Evolutionary conservation across 2,113 vertebrate genomes (phyloP).

Genomic region (Chrysemys picta): DNA sequence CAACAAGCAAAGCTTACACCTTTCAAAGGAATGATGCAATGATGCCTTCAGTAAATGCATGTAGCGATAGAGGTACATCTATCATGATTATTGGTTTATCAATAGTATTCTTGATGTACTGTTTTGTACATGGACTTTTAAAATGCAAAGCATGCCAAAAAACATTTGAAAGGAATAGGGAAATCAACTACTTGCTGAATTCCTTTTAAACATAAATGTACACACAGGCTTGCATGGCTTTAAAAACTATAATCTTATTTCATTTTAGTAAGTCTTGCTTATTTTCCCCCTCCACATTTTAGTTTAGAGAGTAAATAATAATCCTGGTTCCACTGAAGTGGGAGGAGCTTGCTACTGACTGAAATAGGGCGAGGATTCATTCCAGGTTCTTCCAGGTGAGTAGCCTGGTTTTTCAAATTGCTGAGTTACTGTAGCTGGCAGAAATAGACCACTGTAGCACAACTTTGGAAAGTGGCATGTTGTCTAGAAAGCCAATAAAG

Average conservation of each 20-base stretch:
- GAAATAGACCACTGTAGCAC: neutral
- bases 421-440: neutral
- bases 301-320: neutral
- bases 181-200: neutral
- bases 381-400: neutral
- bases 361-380: neutral
- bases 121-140: neutral
- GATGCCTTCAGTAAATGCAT: neutral
- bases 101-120: neutral
- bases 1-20: neutral
- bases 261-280: neutral
- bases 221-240: neutral
- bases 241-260: neutral
- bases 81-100: neutral
- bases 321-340: neutral
- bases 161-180: neutral
- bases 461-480: neutral
- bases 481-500: neutral
- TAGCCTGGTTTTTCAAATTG: neutral
- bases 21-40: neutral
- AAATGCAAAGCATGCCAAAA: neutral
- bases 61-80: neutral
- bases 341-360: neutral
- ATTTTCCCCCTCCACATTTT: neutral
- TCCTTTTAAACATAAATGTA: fast-evolving